phyloP scores from a whole-genome alignment of 2,113 vertebrate genomes.

The Amphiprion percula region DNA sequence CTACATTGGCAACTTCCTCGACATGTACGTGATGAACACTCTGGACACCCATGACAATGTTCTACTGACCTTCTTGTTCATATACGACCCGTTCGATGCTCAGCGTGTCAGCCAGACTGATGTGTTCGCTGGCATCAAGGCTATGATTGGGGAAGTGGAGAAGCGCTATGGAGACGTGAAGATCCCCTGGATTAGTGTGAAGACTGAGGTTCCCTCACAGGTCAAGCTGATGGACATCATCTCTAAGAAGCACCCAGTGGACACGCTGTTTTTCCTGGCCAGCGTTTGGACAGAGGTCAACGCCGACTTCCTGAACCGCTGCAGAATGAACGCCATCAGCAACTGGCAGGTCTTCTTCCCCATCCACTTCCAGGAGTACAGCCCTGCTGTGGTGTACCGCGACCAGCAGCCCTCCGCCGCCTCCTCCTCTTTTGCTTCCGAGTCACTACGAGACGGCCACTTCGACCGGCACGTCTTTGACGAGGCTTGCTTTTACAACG shows the following conservation, averaged over 20 bases:
- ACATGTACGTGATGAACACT: slow-evolving; percentile 91
- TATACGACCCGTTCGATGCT: slow-evolving; percentile 93
- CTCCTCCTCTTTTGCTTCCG: slow-evolving; percentile 81
- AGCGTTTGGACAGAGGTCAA: slow-evolving; percentile 93
- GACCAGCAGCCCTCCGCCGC: slow-evolving; percentile 85
- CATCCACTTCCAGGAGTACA: slow-evolving; percentile 97
- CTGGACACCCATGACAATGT: slow-evolving; percentile 93
- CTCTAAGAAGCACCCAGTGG: slow-evolving; percentile 97
- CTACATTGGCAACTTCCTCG: slow-evolving; percentile 90
- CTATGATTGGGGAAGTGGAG: slow-evolving; percentile 91
- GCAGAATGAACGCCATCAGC: slow-evolving; percentile 96
- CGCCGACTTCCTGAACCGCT: slow-evolving; percentile 93
- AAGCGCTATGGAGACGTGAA: slow-evolving; percentile 90
- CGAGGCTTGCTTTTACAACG: slow-evolving; percentile 97
- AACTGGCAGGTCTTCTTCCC: slow-evolving; percentile 99
- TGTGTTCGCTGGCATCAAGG: slow-evolving; percentile 91
- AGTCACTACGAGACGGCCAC: slow-evolving; percentile 88
- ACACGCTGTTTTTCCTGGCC: slow-evolving; percentile 94
- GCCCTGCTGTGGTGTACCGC: slow-evolving; percentile 86
- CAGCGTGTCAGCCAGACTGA: slow-evolving; percentile 90
- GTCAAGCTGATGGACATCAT: slow-evolving; percentile 98
- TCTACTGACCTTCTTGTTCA: slow-evolving; percentile 91
- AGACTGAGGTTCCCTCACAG: slow-evolving; percentile 94
- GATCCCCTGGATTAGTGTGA: slow-evolving; percentile 95
- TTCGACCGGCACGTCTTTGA: slow-evolving; percentile 94